Evolutionary conservation across 2,888 invertebrate genomes (phyloP).

Genomic region (Xanthorhoe designata): DNA sequence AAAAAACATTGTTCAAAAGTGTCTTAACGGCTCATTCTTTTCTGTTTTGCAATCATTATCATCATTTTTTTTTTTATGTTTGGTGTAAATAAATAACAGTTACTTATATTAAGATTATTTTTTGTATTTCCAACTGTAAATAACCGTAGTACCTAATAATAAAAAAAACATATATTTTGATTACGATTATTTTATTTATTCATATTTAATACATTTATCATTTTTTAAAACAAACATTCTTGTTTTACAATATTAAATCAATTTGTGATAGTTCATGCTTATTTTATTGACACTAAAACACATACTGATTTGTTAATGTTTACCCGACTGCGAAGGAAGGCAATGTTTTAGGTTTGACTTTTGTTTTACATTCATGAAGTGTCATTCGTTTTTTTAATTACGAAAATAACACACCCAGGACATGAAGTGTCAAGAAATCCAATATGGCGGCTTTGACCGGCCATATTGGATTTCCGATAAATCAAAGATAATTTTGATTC

Average conservation of each 20-base stretch:
- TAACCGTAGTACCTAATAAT: constrained; percentile 31
- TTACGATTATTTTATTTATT: constrained; percentile 80
- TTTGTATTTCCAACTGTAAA: background rate
- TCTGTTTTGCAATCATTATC: no score
- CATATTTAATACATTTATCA: constrained; percentile 68
- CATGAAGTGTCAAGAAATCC: background rate
- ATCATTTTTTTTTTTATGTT: no score
- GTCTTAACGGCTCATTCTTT: no score
- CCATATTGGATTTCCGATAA: background rate
- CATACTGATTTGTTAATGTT: constrained; percentile 59
- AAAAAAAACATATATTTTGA: constrained; percentile 44
- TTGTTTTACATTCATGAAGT: background rate
- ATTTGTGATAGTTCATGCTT: constrained; percentile 40
- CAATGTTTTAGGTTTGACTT: background rate
- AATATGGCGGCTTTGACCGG: background rate
- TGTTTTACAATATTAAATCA: constrained; percentile 41
- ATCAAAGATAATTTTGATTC: background rate
- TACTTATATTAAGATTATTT: background rate
- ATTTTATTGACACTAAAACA: constrained; percentile 56
- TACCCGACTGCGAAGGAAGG: background rate
- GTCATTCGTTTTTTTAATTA: background rate
- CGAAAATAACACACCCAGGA: background rate
- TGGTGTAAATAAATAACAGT: background rate
- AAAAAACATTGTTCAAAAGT: no score
- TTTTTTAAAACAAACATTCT: constrained; percentile 65